Conservation (phyloP, 1,140 invertebrate species). For the Zaprionus capensis region DNA sequence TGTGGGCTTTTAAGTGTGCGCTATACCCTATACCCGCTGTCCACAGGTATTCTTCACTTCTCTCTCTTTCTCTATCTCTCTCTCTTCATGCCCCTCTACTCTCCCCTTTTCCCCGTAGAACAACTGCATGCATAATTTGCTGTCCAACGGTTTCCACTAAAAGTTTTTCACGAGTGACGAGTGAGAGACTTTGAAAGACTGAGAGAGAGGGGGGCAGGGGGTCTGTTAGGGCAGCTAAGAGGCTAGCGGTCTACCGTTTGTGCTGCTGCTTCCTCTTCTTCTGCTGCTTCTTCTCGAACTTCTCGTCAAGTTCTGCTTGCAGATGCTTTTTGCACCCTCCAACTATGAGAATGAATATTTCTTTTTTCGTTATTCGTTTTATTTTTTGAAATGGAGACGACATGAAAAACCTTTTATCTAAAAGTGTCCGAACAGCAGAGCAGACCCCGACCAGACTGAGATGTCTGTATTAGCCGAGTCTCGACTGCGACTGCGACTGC, state of each 20-base stretch:
- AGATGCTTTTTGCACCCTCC: conserved; percentile 44
- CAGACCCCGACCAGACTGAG: conserved; percentile 25
- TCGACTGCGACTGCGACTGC: conserved; percentile 66
- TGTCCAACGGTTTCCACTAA: conserved; percentile 69
- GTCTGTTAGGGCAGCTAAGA: conserved; percentile 11
- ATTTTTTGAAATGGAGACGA: conserved; percentile 70
- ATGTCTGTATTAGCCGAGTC: conserved; percentile 75
- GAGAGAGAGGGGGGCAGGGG: neutral
- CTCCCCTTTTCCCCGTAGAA: neutral
- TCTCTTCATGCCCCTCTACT: neutral
- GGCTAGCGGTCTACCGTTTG: conserved; percentile 47
- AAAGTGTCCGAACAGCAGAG: conserved; percentile 49
- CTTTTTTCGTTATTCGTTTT: conserved; percentile 1
- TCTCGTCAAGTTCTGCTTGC: neutral
- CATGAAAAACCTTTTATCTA: conserved; percentile 83
- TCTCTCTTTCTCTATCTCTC: neutral
- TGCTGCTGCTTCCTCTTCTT: neutral
- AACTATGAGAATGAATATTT: conserved; percentile 61
- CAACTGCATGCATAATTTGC: conserved; percentile 76
- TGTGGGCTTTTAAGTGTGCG: conserved; percentile 63
- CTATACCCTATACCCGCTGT: neutral
- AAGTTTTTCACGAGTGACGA: conserved; percentile 66
- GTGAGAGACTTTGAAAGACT: conserved; percentile 9
- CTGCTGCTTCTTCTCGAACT: too few species aligned
- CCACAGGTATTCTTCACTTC: neutral